phyloP scores from a whole-genome alignment of 2,113 vertebrate genomes.

The Falcunculus frontatus region DNA sequence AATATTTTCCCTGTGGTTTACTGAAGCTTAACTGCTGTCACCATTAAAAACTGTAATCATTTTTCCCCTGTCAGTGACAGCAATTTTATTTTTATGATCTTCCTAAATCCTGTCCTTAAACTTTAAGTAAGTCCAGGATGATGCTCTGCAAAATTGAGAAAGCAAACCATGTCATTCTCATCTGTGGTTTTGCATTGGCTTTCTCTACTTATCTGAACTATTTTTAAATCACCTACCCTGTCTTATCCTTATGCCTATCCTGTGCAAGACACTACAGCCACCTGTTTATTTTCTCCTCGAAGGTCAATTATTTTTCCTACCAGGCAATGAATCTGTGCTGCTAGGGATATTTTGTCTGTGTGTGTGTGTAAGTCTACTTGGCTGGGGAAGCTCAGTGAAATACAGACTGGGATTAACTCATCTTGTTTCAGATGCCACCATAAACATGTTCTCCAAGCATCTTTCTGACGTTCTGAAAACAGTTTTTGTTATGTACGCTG shows the following conservation, averaged over 20 bases:
- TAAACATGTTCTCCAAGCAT: neutral
- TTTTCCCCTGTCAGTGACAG: neutral
- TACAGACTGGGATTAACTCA: neutral
- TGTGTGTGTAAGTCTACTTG: neutral
- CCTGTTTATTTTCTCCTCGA: neutral
- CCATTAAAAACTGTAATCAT: constrained; percentile 20
- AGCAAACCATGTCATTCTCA: neutral
- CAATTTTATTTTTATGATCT: constrained; percentile 34
- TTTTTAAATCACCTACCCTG: neutral
- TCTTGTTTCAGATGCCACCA: neutral
- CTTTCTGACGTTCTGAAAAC: neutral
- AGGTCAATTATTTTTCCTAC: neutral
- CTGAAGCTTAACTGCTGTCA: constrained; percentile 2
- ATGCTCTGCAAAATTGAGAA: neutral
- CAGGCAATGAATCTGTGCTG: neutral
- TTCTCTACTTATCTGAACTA: neutral
- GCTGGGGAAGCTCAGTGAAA: neutral
- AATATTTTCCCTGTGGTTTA: constrained; percentile 13
- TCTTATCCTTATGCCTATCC: neutral
- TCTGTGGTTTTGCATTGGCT: neutral
- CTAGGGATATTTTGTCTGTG: neutral
- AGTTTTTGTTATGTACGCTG: neutral
- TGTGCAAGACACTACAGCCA: neutral
- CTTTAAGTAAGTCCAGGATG: neutral
- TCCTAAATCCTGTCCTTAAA: constrained; percentile 27